Conservation (phyloP, 2,888 invertebrate species). For the Galerucella nymphaeae region DNA sequence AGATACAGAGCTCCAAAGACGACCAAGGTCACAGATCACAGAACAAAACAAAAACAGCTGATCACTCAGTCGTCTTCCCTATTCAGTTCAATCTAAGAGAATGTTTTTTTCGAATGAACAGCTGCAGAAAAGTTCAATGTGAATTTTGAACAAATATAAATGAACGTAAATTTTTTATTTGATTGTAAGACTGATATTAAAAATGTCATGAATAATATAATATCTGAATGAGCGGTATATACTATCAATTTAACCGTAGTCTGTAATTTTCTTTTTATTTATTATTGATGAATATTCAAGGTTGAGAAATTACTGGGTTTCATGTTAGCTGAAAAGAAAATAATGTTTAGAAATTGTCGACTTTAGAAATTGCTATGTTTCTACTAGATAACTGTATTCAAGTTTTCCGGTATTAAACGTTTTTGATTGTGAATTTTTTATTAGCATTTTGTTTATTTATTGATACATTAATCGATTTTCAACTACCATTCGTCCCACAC, state of each 20-base stretch:
- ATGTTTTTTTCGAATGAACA: too few relatives aligned
- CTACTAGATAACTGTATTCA: conserved; percentile 7
- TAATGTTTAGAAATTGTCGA: conserved; percentile 5
- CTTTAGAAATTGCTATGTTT: conserved; percentile 15
- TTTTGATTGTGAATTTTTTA: not conserved
- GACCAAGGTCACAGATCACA: too few relatives aligned
- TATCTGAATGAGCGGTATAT: conserved; percentile 19
- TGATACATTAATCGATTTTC: not conserved
- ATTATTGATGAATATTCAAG: conserved; percentile 30
- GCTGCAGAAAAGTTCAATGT: too few relatives aligned
- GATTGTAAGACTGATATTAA: not conserved
- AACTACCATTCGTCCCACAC: too few relatives aligned
- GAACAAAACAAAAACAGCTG: too few relatives aligned
- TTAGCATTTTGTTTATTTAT: not conserved
- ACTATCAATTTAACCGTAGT: conserved; percentile 24
- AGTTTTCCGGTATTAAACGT: not conserved
- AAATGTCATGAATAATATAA: conserved; percentile 10
- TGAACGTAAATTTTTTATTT: not conserved
- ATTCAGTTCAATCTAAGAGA: too few relatives aligned
- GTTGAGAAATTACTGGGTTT: conserved; percentile 19
- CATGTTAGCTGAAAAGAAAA: conserved; percentile 15
- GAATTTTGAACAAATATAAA: not conserved
- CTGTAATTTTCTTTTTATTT: conserved; percentile 25
- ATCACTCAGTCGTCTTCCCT: too few relatives aligned
- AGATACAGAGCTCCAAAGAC: too few relatives aligned